Base-by-base conservation (phyloP, 2,888 invertebrate species). In the Caradrina clavipalpis region DNA sequence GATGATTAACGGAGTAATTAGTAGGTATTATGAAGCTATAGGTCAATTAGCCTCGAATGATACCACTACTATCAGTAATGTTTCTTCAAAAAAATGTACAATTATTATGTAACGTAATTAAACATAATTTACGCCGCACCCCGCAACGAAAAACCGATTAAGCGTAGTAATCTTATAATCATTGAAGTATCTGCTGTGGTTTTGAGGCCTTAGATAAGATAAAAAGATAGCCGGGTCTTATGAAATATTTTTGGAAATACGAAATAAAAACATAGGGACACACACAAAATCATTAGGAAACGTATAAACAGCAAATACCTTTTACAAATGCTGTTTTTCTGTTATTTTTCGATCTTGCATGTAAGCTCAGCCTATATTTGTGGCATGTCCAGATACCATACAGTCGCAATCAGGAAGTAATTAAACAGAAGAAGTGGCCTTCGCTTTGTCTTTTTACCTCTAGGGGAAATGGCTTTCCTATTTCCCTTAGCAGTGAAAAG, bases 1-100 rank as follows among this genome's bases (percentile, higher is more conserved):
- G 39, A 63, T 58, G 39, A 75, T 63, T 57, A 39, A 51, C 13
- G n/a, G 5, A 54, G 55, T 63, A 57, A 69, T 76, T 60, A 67
- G 45, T 50, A 49, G 58, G 39, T 39, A 74, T 62, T 45, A 54
- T n/a, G 15, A 47, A 53, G 39, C 39, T 50, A 19, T 50, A 58
- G 53, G 26, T 50, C 60, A 76, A 66, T 73, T 54, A 56, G 42
- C 49, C 35, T 47, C 10, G 47, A 26, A 11, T 77, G 19, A 64
- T 64, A 73, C 51, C 22, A 39, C 6, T 17, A 45, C 57, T 59
- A 59, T 57, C 57, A 21, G 39, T 60, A 47, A 10, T 45, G 57
- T 49, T 35, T 71, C 42, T 31, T 42, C 4, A 15, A 69, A 68
- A 13, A 45, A 45, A 45, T 31, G 42, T 57, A 69, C 39, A 39